Evolutionary conservation across 30 jellyfish, hydroid and myxozoan species (phyloP).

Genomic region (Calvadosia cruxmelitensis): DNA sequence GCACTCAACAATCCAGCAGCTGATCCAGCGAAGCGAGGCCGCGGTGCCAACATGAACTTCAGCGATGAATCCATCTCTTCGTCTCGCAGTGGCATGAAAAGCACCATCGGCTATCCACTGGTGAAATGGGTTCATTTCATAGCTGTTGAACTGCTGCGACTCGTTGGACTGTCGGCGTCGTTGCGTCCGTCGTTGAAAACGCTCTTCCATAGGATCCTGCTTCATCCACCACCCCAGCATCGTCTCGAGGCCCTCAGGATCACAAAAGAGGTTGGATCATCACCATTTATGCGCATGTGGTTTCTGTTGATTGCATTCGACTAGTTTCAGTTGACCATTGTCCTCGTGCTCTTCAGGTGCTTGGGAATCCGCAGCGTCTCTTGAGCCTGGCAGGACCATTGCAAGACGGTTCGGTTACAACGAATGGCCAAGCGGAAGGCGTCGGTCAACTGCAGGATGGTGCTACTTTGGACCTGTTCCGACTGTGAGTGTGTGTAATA

Average conservation of each 20-base stretch:
- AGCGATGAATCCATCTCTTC: slow-evolving; percentile 66
- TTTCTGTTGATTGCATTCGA: no score
- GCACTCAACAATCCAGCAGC: slow-evolving; percentile 60
- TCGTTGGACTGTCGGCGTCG: slow-evolving; percentile 72
- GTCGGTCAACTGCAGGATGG: no score
- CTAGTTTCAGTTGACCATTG: no score
- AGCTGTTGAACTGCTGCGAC: slow-evolving; percentile 72
- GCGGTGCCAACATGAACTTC: slow-evolving; percentile 12
- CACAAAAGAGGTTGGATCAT: slow-evolving; percentile 77
- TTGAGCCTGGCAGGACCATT: slow-evolving; percentile 87
- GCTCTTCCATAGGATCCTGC: slow-evolving; percentile 61
- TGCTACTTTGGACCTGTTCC: slow-evolving; percentile 62
- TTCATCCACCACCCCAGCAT: slow-evolving; percentile 85
- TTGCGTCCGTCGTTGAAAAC: slow-evolving; percentile 78
- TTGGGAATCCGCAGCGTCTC: slow-evolving; percentile 64
- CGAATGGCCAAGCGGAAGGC: no score
- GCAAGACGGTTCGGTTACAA: slow-evolving; percentile 54
- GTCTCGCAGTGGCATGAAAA: slow-evolving; percentile 29
- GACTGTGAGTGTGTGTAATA: slow-evolving; percentile 50
- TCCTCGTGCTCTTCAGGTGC: no score
- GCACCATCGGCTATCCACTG: slow-evolving; percentile 9
- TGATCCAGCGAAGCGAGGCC: slow-evolving; percentile 52
- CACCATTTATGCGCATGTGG: no score
- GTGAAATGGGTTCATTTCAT: slow-evolving; percentile 47
- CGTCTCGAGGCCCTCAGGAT: slow-evolving; percentile 84